Evolutionary conservation across 2,113 vertebrate genomes (phyloP).

Genomic region (Urocitellus parryii): DNA sequence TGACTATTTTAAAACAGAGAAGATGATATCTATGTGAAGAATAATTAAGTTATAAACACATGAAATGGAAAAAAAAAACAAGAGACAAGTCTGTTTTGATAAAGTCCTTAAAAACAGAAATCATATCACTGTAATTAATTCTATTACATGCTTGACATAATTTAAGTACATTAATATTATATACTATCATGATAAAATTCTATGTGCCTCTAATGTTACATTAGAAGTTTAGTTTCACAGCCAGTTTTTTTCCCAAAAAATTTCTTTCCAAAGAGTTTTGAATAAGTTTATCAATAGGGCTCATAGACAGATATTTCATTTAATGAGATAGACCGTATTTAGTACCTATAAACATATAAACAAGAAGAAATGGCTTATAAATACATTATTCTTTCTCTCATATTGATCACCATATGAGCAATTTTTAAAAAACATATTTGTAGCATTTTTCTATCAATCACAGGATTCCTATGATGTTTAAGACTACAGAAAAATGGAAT

Average conservation of each 20-base stretch:
- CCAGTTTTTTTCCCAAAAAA: conserved; percentile 71
- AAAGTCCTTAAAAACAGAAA: conserved; percentile 64
- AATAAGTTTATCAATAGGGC: conserved; percentile 79
- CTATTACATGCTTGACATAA: conserved; percentile 54
- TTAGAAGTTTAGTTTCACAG: conserved; percentile 67
- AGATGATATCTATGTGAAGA: conserved; percentile 56
- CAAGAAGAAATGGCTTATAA: conserved; percentile 74
- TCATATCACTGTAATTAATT: conserved; percentile 44
- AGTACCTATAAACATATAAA: conserved; percentile 77
- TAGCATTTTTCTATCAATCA: not conserved
- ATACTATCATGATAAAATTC: conserved; percentile 42
- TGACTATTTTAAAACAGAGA: conserved; percentile 70
- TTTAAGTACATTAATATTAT: conserved; percentile 75
- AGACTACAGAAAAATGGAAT: not conserved
- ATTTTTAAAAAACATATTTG: not conserved
- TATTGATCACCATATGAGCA: not conserved
- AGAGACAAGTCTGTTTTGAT: conserved; percentile 68
- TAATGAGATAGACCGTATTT: not conserved
- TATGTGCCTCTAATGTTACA: conserved; percentile 58
- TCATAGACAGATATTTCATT: not conserved
- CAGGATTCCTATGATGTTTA: not conserved
- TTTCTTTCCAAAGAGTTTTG: conserved; percentile 76
- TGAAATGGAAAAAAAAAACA: conserved; percentile 63
- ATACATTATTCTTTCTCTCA: not conserved
- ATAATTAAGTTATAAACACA: conserved; percentile 48